phyloP scores from a whole-genome alignment of 2,797 vertebrate species.

The Cephalopachus bancanus region DNA sequence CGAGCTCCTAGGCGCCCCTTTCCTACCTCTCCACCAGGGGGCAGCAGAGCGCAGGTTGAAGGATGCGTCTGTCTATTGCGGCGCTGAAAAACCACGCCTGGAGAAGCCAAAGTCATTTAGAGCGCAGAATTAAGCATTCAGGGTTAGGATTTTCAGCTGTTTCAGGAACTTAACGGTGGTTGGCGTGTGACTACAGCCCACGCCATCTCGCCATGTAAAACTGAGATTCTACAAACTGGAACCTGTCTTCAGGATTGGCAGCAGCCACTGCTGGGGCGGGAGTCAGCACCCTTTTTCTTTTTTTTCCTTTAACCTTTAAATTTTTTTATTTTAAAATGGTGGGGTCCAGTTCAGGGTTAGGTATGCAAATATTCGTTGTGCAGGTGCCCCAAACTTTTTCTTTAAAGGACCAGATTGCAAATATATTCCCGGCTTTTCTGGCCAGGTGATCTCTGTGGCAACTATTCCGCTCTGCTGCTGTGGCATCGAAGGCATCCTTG shows the following conservation, averaged over 20 bases:
- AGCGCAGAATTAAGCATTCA: background rate
- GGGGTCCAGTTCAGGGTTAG: no score
- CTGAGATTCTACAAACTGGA: background rate
- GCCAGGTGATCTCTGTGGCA: background rate
- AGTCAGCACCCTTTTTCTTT: background rate
- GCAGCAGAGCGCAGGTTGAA: background rate
- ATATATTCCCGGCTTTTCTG: background rate
- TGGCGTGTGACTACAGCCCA: background rate
- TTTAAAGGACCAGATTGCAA: background rate
- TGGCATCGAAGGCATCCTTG: background rate
- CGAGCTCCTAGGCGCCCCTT: background rate
- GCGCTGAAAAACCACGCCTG: background rate
- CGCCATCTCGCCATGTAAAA: background rate
- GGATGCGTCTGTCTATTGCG: background rate
- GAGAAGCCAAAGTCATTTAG: background rate
- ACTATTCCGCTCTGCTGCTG: background rate
- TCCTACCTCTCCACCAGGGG: background rate
- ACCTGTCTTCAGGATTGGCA: background rate
- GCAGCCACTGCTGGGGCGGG: background rate
- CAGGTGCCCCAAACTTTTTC: background rate
- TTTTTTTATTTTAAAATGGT: no score
- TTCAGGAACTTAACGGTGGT: background rate
- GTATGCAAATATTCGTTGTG: no score
- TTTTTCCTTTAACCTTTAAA: no score
- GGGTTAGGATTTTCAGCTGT: background rate